Evolutionary conservation across 2,888 invertebrate genomes (phyloP), one percentile per base, ranked within the genome.

Genomic region (Scaptomyza polygonia): DNA sequence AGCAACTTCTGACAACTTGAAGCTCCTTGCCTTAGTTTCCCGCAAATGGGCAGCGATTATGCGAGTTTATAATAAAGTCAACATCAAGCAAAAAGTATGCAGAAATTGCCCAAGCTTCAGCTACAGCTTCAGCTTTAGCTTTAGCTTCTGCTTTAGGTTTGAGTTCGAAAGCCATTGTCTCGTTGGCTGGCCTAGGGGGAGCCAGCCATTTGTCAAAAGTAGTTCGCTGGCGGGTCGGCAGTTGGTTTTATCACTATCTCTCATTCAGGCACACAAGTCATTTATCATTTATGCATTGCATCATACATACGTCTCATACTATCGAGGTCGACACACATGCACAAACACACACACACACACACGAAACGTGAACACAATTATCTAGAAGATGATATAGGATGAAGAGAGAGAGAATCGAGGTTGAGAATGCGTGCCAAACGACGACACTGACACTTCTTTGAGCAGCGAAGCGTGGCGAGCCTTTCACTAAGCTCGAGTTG

Each of bases 281-380:
- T 85, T 85, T 85, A 85, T 85, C 84, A 85, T 85, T 86, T 81
- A 86, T 86, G 86, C 79, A 75, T 74, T 84, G 83, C 84, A 85
- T 70, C 70, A 72, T 73, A 66, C 40, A 61, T 54, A 47, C 54
- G 30, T 36, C 36, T 49, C 39, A 40, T 52, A 48, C 27, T 62
- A 73, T 73, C 61, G 73, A 69, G 73, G 55, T 58, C 57, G 64
- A 16, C 27, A 11, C 44, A 44, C 11, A 45, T 21, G 30, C 14
- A 14, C 29, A n/a, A n/a, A n/a, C n/a, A n/a, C n/a, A n/a, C n/a
- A n/a, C n/a, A n/a, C n/a, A n/a, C n/a, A n/a, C n/a, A n/a, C n/a
- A n/a, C n/a, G n/a, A 14, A 14, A 43, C 34, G n/a, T 4, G 34
- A 44, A 62, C 49, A 64, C 52, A 55, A 55, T 66, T 52, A 43